Evolutionary conservation across 2,888 invertebrate genomes (phyloP), one percentile per base, ranked within the genome.

Genomic region (Bruchidius siliquastri): DNA sequence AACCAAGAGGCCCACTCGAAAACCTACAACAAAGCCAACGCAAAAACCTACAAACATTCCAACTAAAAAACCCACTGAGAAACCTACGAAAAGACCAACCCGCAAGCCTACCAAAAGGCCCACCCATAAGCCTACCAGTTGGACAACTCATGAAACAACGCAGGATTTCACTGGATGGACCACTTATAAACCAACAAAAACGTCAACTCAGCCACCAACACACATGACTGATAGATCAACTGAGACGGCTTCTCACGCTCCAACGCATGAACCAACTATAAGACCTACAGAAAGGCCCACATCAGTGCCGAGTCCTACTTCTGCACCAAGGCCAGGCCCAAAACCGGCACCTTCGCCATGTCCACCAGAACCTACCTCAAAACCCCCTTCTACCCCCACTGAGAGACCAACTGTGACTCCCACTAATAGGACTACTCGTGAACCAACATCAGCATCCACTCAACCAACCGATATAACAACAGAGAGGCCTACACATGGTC

Each of bases 361-460:
- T n/a, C n/a, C 26, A 22, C 21, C 72, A n/a, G 49, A 67, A 73
- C 22, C 71, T 21, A 67, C 73, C 21, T 70, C 71, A n/a, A 30
- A n/a, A 20, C 13, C 26, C 26, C 6, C 72, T 18, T 30, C 32
- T 4, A 68, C 68, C 32, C 8, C 49, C 3, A 71, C 73, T 10
- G 70, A 73, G n/a, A n/a, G n/a, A n/a, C n/a, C n/a, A n/a, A n/a
- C n/a, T n/a, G n/a, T n/a, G n/a, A n/a, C n/a, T n/a, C n/a, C n/a
- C n/a, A n/a, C n/a, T n/a, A n/a, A n/a, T n/a, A n/a, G n/a, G n/a
- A n/a, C n/a, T n/a, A n/a, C n/a, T n/a, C n/a, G n/a, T n/a, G n/a
- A n/a, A n/a, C n/a, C n/a, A n/a, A n/a, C n/a, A n/a, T n/a, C n/a
- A n/a, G n/a, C n/a, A n/a, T n/a, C n/a, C n/a, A n/a, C n/a, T n/a